Evolutionary conservation across 2,113 vertebrate genomes (phyloP).

Genomic region (Epinephelus cyanopodus): DNA sequence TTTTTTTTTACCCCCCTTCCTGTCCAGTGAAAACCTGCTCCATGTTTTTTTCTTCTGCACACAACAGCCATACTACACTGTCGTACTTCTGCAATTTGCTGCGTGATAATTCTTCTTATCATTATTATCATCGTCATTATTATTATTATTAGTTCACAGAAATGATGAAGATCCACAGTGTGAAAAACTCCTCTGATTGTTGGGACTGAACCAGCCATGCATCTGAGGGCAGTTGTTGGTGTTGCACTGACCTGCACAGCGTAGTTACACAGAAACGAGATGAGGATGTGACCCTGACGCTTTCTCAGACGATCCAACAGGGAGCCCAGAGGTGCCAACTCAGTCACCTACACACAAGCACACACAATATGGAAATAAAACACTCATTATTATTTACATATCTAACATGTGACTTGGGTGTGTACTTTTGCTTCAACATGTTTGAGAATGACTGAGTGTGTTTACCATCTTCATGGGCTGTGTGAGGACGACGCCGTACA

Average conservation of each 20-base stretch:
- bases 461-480: slow-evolving; percentile 99
- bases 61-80: too few species aligned
- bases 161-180: too few species aligned
- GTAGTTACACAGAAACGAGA: slow-evolving; percentile 94
- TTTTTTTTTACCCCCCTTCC: too few species aligned
- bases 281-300: slow-evolving; percentile 95
- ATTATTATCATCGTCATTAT: too few species aligned
- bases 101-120: too few species aligned
- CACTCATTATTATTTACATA: background rate
- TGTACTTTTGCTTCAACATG: background rate
- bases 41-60: too few species aligned
- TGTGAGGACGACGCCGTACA: slow-evolving; percentile 95
- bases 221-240: background rate
- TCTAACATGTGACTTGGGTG: background rate
- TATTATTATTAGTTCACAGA: too few species aligned
- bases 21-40: too few species aligned
- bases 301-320: slow-evolving; percentile 95
- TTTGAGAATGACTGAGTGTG: background rate
- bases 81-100: too few species aligned
- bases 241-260: slow-evolving; percentile 89
- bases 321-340: slow-evolving; percentile 94
- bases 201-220: background rate
- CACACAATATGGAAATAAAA: background rate
- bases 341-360: slow-evolving; percentile 88
- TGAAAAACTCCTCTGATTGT: too few species aligned